Base-by-base conservation (phyloP, 2,797 vertebrate species). In the Sebastes umbrosus region DNA sequence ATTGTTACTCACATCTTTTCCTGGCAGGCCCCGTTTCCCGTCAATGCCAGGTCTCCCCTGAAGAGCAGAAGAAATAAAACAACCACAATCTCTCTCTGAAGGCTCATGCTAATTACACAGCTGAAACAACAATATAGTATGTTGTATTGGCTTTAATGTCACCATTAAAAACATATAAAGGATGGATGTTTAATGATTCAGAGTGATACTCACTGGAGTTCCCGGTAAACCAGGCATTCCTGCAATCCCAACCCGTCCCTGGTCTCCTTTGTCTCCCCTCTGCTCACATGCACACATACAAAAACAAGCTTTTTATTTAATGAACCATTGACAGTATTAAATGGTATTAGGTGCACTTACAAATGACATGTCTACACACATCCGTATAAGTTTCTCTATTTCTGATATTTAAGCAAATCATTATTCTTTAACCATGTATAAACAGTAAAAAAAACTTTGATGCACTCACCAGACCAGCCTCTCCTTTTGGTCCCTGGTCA, bases 191-290 rank as follows among this genome's bases (percentile, higher is more conserved):
- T 55, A 31, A 59, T 58, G 27, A 67, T 11, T 75, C 36, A 52
- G n/a, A 18, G 8, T 4, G 39, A 87, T 68, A 95, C 96, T 95
- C 85, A 96, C 96, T 25, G 96, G 94, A 73, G 93, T 95, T 79
- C 96, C 96, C 0, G 96, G 96, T 85, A 96, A 92, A 24, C 96
- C 96, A 46, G 96, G 95, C 69, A 96, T 96, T 32, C 96, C 96
- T 55, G 93, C 90, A 25, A 96, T 95, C 54, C 96, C 96, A 8
- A 93, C 67, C 10, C 93, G 90, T 20, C 96, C 96, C 7, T 92
- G 87, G 14, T 96, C 95, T 86, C 96, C 96, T 84, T 89, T 95
- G 13, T 96, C 94, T 76, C 95, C 96, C 72, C 46, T 94, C 93
- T 96, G 86, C 52, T n/a, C n/a, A n/a, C n/a, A n/a, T 27, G 29